These are phyloP conservation scores for Clarias batrachus DNA, from an alignment of 2,113 vertebrate genomes.

Conservation along the genomic window DNA sequence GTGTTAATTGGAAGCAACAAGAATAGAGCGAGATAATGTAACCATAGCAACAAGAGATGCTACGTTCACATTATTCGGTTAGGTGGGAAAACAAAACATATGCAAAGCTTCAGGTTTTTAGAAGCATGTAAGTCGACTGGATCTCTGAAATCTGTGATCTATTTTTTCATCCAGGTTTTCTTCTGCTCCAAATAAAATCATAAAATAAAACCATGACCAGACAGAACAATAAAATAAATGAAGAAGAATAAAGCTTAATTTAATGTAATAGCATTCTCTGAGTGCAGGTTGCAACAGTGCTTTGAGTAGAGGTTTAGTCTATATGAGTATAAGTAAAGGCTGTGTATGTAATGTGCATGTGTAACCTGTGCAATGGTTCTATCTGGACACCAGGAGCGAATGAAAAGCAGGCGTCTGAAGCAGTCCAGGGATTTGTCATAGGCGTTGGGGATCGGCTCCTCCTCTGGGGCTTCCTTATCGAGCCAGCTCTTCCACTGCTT, in stretches of 20 bases:
- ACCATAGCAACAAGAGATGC: background rate
- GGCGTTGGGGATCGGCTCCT: conserved; percentile 82
- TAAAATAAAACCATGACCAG: background rate
- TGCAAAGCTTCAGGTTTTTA: background rate
- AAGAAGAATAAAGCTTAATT: background rate
- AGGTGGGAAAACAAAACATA: background rate
- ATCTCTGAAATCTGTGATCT: background rate
- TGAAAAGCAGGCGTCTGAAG: conserved; percentile 87
- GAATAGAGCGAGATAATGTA: background rate
- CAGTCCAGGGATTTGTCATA: conserved; percentile 86
- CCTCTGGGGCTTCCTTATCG: conserved; percentile 92
- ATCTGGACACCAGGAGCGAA: conserved; percentile 95
- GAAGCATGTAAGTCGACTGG: background rate
- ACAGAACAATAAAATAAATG: too few relatives aligned
- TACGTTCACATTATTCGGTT: background rate
- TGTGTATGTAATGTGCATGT: background rate
- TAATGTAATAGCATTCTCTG: background rate
- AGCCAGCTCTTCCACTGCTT: conserved; percentile 96
- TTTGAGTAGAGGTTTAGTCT: background rate
- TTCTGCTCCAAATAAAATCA: background rate
- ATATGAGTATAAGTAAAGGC: background rate
- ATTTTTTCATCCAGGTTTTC: background rate
- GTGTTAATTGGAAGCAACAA: background rate
- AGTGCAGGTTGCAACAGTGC: background rate
- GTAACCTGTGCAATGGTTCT: conserved; percentile 91